These are phyloP conservation scores for Dorcus hopei DNA, from an alignment of 2,888 invertebrate species.

Conservation along the genomic window DNA sequence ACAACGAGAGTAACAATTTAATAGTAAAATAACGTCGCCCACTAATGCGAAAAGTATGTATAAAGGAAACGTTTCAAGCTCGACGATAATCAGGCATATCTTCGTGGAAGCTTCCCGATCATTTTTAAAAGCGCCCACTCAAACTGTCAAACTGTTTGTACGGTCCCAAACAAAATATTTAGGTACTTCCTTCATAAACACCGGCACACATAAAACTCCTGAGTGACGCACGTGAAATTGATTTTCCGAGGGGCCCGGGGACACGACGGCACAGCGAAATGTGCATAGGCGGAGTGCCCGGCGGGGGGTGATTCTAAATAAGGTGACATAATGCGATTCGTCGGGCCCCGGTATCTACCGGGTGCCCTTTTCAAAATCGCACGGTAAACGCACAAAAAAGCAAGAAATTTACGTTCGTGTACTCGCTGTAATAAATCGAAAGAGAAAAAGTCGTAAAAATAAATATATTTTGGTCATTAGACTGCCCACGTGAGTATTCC, in stretches of 20 bases:
- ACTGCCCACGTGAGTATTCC: too few species aligned
- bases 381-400: not conserved
- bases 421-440: too few species aligned
- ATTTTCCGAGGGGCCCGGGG: conserved; percentile 6
- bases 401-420: too few species aligned
- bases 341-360: not conserved
- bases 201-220: conserved; percentile 9
- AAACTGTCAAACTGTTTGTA: not conserved
- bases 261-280: not conserved
- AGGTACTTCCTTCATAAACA: conserved; percentile 8
- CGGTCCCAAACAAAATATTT: conserved; percentile 12
- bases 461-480: too few species aligned
- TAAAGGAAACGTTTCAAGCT: too few species aligned
- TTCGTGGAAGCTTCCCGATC: too few species aligned
- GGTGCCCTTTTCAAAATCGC: not conserved
- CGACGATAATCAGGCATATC: too few species aligned
- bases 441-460: too few species aligned
- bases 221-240: conserved; percentile 20
- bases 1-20: too few species aligned
- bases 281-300: not conserved
- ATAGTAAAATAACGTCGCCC: too few species aligned
- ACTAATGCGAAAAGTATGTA: too few species aligned
- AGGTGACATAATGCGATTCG: conserved; percentile 2
- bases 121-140: not conserved
- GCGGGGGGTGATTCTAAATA: not conserved